Conservation (phyloP, 2,113 vertebrate species). For the Micronycteris hirsuta region DNA sequence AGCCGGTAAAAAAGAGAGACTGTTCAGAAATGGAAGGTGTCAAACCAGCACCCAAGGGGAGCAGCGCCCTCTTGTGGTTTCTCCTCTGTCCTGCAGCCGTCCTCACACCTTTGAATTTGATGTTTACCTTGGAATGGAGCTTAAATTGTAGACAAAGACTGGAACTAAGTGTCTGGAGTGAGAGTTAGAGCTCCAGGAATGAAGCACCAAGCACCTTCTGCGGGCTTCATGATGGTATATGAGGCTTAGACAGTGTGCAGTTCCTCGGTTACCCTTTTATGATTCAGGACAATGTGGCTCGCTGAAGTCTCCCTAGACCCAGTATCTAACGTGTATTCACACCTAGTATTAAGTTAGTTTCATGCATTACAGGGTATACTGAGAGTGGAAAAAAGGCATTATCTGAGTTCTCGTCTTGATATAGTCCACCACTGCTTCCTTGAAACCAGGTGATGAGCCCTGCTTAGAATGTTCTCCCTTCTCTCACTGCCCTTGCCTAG, state of each 20-base stretch:
- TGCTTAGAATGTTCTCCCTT: not conserved
- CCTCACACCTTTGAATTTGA: not conserved
- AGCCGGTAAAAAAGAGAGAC: not conserved
- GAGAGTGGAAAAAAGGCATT: not conserved
- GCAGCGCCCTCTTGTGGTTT: not conserved
- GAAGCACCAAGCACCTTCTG: not conserved
- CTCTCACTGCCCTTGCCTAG: not conserved
- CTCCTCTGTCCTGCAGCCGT: not conserved
- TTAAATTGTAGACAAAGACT: not conserved
- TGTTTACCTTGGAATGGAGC: not conserved
- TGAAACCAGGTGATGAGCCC: not conserved
- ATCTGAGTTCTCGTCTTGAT: not conserved
- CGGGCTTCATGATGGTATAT: not conserved
- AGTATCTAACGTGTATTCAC: not conserved
- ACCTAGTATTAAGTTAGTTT: not conserved
- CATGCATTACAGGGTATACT: no score
- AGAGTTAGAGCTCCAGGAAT: not conserved
- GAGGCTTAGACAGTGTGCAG: not conserved
- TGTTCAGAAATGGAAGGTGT: not conserved
- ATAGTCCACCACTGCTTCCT: no score
- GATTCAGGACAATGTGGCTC: not conserved
- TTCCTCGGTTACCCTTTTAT: not conserved
- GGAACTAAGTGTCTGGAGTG: not conserved
- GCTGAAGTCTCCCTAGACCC: not conserved
- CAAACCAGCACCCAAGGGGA: not conserved